These are phyloP conservation scores for Subacronicta megacephala DNA, from an alignment of 2,888 invertebrate genomes.

Conservation along the genomic window DNA sequence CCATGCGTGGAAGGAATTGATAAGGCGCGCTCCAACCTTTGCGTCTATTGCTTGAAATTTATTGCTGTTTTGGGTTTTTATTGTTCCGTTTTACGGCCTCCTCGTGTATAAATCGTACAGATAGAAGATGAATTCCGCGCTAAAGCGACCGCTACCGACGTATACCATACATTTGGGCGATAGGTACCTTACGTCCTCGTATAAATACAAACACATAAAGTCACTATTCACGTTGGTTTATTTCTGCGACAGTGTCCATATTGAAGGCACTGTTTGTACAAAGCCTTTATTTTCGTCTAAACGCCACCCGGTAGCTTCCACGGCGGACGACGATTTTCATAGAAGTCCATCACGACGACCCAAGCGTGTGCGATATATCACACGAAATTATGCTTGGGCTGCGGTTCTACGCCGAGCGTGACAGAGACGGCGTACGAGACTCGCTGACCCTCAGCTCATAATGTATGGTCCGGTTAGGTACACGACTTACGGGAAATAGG, in stretches of 20 bases:
- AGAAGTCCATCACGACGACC: constrained; percentile 80
- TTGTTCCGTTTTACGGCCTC: constrained; percentile 90
- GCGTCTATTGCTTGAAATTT: constrained; percentile 90
- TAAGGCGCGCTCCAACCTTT: constrained; percentile 89
- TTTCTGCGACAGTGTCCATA: constrained; percentile 50
- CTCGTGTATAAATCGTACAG: constrained; percentile 88
- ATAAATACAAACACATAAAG: constrained; percentile 60
- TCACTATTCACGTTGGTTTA: constrained; percentile 53
- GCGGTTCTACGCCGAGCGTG: constrained; percentile 77
- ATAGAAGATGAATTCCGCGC: constrained; percentile 88
- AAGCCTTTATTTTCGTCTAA: constrained; percentile 65
- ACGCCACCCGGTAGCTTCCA: constrained; percentile 67
- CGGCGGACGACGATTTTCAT: constrained; percentile 78
- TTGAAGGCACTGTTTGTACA: constrained; percentile 55
- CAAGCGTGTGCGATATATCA: constrained; percentile 85
- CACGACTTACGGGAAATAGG: constrained; percentile 89
- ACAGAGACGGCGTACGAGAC: constrained; percentile 83
- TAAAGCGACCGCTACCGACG: constrained; percentile 82
- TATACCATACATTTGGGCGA: constrained; percentile 75
- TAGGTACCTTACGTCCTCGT: constrained; percentile 72
- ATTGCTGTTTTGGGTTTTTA: constrained; percentile 91
- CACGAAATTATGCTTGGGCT: constrained; percentile 86
- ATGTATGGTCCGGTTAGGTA: constrained; percentile 90
- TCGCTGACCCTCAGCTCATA: constrained; percentile 89
- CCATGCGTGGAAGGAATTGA: constrained; percentile 88